Conservation (phyloP, 2,888 invertebrate genomes). For the Tinea pellionella region DNA sequence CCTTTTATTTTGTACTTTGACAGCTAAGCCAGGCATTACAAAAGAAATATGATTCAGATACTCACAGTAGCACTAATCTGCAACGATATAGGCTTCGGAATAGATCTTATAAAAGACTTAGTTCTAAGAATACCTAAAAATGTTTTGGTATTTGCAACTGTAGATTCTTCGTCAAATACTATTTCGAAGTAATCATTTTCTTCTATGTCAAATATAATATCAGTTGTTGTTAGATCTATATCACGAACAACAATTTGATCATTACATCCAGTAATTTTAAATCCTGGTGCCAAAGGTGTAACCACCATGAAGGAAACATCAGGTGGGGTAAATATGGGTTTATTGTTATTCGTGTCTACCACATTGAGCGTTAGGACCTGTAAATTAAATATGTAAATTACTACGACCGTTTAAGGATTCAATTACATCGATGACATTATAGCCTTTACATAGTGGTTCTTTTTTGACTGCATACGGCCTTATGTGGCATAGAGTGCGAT, state of each 20-base stretch:
- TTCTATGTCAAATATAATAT: conserved; percentile 42
- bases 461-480: too few relatives aligned
- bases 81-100: conserved; percentile 38
- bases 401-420: too few relatives aligned
- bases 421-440: too few relatives aligned
- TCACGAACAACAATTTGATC: conserved; percentile 54
- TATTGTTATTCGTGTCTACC: conserved; percentile 60
- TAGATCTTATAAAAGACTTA: conserved; percentile 39
- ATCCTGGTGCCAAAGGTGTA: conserved; percentile 57
- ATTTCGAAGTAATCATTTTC: conserved; percentile 49
- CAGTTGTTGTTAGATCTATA: conserved; percentile 60
- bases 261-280: conserved; percentile 46
- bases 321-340: conserved; percentile 42
- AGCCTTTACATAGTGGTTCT: too few relatives aligned
- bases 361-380: conserved; percentile 48
- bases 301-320: conserved; percentile 46
- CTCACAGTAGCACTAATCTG: conserved; percentile 52
- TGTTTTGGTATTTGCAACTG: conserved; percentile 31
- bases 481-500: too few relatives aligned
- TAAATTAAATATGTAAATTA: conserved; percentile 25
- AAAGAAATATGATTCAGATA: conserved; percentile 8
- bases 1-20: too few relatives aligned
- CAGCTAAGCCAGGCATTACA: neutral
- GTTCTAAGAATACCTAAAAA: conserved; percentile 42
- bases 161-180: conserved; percentile 22